Conservation (phyloP, 2,797 vertebrate species). For the Margarornis squamiger region DNA sequence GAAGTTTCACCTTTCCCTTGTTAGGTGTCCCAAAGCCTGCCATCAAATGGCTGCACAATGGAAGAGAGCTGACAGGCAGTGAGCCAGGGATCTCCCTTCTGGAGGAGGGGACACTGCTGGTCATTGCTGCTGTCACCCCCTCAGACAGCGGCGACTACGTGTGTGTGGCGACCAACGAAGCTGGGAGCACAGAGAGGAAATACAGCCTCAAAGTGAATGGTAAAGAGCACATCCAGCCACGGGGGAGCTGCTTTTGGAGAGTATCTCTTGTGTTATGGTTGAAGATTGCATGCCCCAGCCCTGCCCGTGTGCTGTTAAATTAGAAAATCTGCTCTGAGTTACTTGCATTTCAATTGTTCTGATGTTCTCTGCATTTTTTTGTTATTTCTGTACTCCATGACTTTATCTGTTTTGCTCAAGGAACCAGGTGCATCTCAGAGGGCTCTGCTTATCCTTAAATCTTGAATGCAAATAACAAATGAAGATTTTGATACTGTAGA, state of each 20-base stretch:
- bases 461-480: neutral
- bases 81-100: constrained; percentile 89
- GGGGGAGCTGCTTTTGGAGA: neutral
- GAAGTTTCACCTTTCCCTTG: neutral
- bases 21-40: constrained; percentile 91
- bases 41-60: constrained; percentile 91
- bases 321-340: neutral
- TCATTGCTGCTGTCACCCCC: constrained; percentile 86
- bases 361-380: neutral
- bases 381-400: neutral
- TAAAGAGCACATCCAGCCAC: constrained; percentile 48
- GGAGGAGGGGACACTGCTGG: constrained; percentile 85
- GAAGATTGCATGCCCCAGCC: neutral
- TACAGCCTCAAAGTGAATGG: constrained; percentile 95
- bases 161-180: constrained; percentile 91
- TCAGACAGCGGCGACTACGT: constrained; percentile 90
- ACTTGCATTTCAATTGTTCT: neutral
- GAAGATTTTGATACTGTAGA: neutral
- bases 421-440: neutral
- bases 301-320: neutral
- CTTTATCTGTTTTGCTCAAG: neutral
- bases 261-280: neutral
- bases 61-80: constrained; percentile 84
- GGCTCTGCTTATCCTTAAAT: neutral
- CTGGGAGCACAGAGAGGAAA: constrained; percentile 90